Base-by-base conservation (phyloP, 2,797 vertebrate species). In the Novumbra hubbsi region DNA sequence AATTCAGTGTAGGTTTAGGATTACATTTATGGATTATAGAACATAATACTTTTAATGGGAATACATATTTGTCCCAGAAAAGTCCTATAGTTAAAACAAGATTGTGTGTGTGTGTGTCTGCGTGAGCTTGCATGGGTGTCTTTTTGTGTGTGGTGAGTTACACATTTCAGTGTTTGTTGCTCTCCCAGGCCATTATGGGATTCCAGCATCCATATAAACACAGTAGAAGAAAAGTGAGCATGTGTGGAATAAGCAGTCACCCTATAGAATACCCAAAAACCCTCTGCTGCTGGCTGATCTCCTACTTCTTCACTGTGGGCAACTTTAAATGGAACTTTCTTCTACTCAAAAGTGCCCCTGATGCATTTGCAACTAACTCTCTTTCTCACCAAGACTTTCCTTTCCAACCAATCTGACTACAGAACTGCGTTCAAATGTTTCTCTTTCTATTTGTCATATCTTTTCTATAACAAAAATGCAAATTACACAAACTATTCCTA, bases 301-400 rank as follows among this genome's bases (percentile, higher is more conserved):
- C 69, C 50, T 9, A 32, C 69, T 9, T 30, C 32, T 65, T 63
- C 45, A 30, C 28, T 21, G 21, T 49, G 55, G n/a, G 32, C 11
- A 68, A 76, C 71, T 48, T 79, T 73, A 6, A 76, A 66, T 49
- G 8, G 24, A 63, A 21, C 62, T 55, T 63, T 49, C 63, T 70
- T 57, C 45, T n/a, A 52, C 32, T 62, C 28, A 12, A 17, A 38
- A 34, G 60, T 28, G 19, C 55, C 71, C 28, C 62, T 38, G 27
- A 21, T 15, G 12, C 16, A 55, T 41, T 50, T 48, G 50, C 66
- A 30, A 8, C 50, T 57, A 21, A 28, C 41, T n/a, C 52, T 32
- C 38, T 73, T 45, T 41, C 30, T 19, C n/a, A 21, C 70, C 27
- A 57, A 12, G 63, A 14, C 71, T 32, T 34, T 73, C 48, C 17